A percentile compares a stretch with the other conserved stretches of the same genome.
phyloP scores from a whole-genome alignment of 1,140 invertebrate genomes.

The Papilio polyxenes region DNA sequence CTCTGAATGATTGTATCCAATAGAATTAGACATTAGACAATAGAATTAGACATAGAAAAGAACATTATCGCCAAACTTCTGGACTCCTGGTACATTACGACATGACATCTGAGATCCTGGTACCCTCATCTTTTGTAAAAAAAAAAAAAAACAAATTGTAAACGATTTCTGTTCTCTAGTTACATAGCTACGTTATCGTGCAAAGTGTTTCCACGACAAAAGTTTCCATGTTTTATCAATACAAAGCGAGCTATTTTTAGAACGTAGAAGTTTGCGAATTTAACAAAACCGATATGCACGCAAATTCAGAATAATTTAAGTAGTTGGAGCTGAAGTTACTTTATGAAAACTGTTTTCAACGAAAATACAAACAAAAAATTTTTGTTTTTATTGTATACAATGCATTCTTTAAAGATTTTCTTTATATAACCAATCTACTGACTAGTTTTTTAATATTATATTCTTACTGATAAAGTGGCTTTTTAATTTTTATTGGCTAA shows the following conservation, averaged over 20 bases:
- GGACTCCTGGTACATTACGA: background rate
- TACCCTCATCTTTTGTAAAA: no score
- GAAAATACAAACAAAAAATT: no score
- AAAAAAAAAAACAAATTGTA: no score
- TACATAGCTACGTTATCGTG: background rate
- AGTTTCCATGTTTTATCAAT: conserved; percentile 22
- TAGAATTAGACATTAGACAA: no score
- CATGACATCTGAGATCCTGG: background rate
- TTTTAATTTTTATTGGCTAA: background rate
- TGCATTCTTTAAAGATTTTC: no score
- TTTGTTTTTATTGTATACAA: no score
- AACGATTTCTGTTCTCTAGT: background rate
- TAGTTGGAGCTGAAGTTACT: background rate
- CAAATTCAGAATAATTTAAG: background rate
- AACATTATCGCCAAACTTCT: background rate
- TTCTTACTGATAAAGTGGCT: background rate
- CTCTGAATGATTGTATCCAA: background rate
- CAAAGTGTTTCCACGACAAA: background rate
- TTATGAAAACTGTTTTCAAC: background rate
- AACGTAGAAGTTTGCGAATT: background rate
- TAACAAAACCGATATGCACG: conserved; percentile 4
- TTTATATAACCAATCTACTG: background rate
- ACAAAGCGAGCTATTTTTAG: conserved; percentile 7
- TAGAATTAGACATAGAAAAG: no score
- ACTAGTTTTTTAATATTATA: background rate